Evolutionary conservation across 2,113 vertebrate genomes (phyloP), one percentile per base, ranked within the genome.

Genomic region (Leptosomus discolor): DNA sequence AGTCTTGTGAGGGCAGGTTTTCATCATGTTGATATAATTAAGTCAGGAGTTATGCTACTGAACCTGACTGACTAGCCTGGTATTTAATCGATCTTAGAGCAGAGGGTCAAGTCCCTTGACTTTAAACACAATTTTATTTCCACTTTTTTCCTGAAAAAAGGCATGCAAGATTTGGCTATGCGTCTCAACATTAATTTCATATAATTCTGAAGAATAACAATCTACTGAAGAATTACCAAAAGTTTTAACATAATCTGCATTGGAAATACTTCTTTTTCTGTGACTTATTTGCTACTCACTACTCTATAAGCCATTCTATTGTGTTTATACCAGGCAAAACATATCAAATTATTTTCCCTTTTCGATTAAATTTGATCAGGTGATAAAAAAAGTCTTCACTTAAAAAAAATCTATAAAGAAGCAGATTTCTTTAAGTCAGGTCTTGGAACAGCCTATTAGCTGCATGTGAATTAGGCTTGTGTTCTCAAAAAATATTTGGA

Each of bases 251-350:
- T 36, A 22, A 63, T 50, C 20, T 87, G 16, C n/a, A 19, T 61
- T 77, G 51, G 15, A 84, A 86, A 54, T 22, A 17, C 51, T 67
- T 74, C 2, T 58, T 93, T 75, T 53, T 67, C 8, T 71, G 17
- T 77, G 3, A 3, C 12, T 48, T 36, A 14, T 5, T 41, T 74
- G 30, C 19, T 8, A 29, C 11, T 93, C 7, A 41, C 11, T 68
- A 15, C 5, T 65, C 4, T 51, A 0, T 70, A 34, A 37, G 3
- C 3, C 34, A 6, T 65, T 77, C 45, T 91, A 1, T 64, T 1
- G 2, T 61, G 15, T 86, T 88, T 89, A 85, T 89, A 89, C 26
- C 6, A 39, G 46, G 21, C 2, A 60, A 75, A 51, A 29, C 13
- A 6, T 37, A 50, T 17, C 0, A 27, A 64, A 82, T 60, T 61